Evolutionary conservation across 64 coral and sea anemone genomes (phyloP).

Genomic region (Platygyra sinensis): DNA sequence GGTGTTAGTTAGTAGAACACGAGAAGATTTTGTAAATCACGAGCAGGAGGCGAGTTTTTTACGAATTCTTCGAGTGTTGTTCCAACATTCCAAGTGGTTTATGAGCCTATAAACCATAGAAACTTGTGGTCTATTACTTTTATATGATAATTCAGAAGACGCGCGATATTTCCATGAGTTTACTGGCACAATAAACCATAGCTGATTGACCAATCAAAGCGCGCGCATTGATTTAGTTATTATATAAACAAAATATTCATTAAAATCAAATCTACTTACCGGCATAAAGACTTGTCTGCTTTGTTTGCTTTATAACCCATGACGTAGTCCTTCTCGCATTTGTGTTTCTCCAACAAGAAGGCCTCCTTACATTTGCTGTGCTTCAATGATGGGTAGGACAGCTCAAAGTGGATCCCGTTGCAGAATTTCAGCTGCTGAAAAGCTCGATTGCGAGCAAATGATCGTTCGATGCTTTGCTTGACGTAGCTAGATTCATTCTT

Average conservation of each 20-base stretch:
- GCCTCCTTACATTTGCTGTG: neutral
- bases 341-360: neutral
- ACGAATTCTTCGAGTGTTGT: too few species aligned
- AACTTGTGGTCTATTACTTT: too few species aligned
- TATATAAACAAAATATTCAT: neutral
- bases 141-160: too few species aligned
- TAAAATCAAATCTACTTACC: neutral
- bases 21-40: too few species aligned
- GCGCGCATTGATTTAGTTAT: too few species aligned
- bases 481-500: neutral
- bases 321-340: neutral
- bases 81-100: too few species aligned
- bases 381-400: neutral
- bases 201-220: too few species aligned
- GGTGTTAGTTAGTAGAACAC: too few species aligned
- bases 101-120: too few species aligned
- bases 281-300: constrained; percentile 3
- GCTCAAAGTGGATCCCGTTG: neutral
- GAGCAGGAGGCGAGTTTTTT: too few species aligned
- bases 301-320: neutral
- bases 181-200: too few species aligned
- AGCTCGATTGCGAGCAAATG: neutral
- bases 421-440: neutral
- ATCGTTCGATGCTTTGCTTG: neutral
- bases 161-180: too few species aligned